Conservation (phyloP, 2,797 vertebrate species). For the Crypturellus tataupa region DNA sequence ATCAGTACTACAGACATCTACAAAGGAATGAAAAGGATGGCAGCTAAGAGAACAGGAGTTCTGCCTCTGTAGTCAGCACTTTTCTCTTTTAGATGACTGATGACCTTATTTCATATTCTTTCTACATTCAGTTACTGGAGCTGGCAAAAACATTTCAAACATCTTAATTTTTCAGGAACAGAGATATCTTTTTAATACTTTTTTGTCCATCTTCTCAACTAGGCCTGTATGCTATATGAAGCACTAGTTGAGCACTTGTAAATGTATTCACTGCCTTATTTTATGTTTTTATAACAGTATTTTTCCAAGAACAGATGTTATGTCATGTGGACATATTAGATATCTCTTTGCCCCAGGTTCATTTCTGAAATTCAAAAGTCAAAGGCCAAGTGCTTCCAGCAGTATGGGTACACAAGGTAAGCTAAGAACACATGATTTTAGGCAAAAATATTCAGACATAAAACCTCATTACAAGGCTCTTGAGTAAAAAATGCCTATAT, state of each 20-base stretch:
- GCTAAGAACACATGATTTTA: not conserved
- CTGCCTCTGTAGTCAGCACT: not conserved
- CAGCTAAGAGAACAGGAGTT: not conserved
- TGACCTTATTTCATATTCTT: not conserved
- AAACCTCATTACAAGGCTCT: not conserved
- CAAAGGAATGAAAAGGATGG: not conserved
- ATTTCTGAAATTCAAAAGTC: not conserved
- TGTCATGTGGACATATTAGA: not conserved
- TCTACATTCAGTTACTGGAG: not conserved
- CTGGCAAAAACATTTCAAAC: not conserved
- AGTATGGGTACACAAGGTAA: not conserved
- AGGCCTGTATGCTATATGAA: not conserved
- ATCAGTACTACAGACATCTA: not conserved
- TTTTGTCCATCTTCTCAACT: not conserved
- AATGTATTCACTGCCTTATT: constrained; percentile 23
- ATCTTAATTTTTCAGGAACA: not conserved
- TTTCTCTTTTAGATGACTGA: not conserved
- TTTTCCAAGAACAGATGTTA: constrained; percentile 22
- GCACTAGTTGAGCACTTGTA: not conserved
- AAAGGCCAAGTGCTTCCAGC: constrained; percentile 28
- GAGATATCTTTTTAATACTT: not conserved
- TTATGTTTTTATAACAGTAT: constrained; percentile 1
- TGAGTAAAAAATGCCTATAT: not conserved
- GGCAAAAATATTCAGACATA: not conserved
- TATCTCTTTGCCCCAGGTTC: not conserved